These are phyloP conservation scores for Brotula barbata DNA, from an alignment of 2,797 vertebrate genomes.

Conservation along the genomic window DNA sequence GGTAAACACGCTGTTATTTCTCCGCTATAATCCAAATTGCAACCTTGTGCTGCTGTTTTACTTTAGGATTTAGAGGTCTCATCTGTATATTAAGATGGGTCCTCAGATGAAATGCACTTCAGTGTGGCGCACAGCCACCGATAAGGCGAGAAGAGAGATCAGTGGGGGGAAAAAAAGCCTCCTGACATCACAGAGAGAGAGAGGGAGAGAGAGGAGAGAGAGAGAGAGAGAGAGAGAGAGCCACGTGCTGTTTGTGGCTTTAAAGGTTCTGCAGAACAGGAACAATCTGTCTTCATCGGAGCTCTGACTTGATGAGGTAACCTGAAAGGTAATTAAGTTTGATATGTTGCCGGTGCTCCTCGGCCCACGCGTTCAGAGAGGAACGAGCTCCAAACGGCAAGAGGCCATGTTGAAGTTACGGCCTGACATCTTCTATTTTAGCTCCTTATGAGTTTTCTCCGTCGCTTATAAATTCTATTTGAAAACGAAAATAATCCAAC, in stretches of 20 bases:
- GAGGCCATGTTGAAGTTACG: slow-evolving; percentile 75
- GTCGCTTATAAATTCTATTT: slow-evolving; percentile 70
- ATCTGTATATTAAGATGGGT: slow-evolving; percentile 73
- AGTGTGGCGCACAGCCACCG: slow-evolving; percentile 63
- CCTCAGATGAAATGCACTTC: slow-evolving; percentile 65
- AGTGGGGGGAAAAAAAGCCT: too few relatives aligned
- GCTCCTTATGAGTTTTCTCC: slow-evolving; percentile 63
- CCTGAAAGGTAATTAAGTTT: slow-evolving; percentile 83
- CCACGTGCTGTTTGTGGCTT: slow-evolving; percentile 68
- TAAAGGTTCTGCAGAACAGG: slow-evolving; percentile 65
- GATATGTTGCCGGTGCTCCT: slow-evolving; percentile 77
- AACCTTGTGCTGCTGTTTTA: slow-evolving; percentile 70
- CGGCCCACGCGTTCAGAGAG: slow-evolving; percentile 68
- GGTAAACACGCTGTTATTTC: slow-evolving; percentile 80
- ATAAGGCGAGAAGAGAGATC: slow-evolving; percentile 51
- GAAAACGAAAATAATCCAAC: slow-evolving; percentile 55
- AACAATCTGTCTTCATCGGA: slow-evolving; percentile 79
- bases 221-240: too few relatives aligned
- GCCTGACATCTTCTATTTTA: slow-evolving; percentile 72
- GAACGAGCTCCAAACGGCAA: slow-evolving; percentile 78
- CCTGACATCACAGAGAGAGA: too few relatives aligned
- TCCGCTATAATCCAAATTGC: slow-evolving; percentile 70
- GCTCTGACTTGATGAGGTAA: slow-evolving; percentile 79
- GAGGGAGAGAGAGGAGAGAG: too few relatives aligned
- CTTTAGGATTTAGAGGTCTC: slow-evolving; percentile 56